Evolutionary conservation across 2,888 invertebrate genomes (phyloP).

Genomic region (Gortyna flavago): DNA sequence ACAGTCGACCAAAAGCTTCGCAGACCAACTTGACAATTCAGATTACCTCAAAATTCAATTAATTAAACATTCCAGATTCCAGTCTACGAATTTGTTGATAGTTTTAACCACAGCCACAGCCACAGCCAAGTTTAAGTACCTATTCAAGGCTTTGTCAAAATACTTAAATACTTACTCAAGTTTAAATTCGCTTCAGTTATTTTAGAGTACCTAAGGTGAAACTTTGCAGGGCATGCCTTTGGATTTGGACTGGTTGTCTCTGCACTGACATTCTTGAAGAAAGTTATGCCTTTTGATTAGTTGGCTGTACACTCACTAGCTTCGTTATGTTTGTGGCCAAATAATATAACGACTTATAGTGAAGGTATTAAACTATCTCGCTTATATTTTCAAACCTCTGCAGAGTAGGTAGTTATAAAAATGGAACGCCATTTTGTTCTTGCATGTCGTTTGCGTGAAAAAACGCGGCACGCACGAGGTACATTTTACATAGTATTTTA

Average conservation of each 20-base stretch:
- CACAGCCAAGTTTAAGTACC: slow-evolving; percentile 37
- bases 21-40: slow-evolving; percentile 5
- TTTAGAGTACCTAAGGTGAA: slow-evolving; percentile 25
- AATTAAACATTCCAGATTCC: slow-evolving; percentile 37
- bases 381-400: slow-evolving; percentile 2
- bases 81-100: slow-evolving; percentile 34
- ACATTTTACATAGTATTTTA: slow-evolving; percentile 4
- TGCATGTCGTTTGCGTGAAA: slow-evolving; percentile 1
- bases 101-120: slow-evolving; percentile 37
- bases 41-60: slow-evolving; percentile 36
- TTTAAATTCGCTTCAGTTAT: slow-evolving; percentile 41
- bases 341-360: slow-evolving; percentile 17
- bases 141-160: slow-evolving; percentile 49
- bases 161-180: slow-evolving; percentile 19
- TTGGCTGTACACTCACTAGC: background rate
- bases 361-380: background rate
- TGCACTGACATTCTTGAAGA: slow-evolving; percentile 4
- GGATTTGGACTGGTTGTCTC: background rate
- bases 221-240: slow-evolving; percentile 4
- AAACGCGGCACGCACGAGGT: background rate
- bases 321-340: background rate
- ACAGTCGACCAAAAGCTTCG: background rate
- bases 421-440: background rate
- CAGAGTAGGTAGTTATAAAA: slow-evolving; percentile 27
- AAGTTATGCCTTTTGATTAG: slow-evolving; percentile 44